phyloP scores from a whole-genome alignment of 2,888 invertebrate species.

The Eudasyphora cyanicolor region DNA sequence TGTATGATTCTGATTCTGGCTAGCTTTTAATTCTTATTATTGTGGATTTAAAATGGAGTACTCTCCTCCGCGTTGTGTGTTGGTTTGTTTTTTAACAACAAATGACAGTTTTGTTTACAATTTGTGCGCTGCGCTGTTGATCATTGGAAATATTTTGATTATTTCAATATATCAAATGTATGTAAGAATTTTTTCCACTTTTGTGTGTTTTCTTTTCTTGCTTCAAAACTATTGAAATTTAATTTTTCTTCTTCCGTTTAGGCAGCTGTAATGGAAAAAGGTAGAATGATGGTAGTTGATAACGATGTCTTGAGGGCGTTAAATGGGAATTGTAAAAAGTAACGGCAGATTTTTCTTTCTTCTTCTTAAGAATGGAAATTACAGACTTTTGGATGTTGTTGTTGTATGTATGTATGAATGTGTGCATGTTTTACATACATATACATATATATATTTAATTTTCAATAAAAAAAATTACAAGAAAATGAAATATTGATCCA shows the following conservation, averaged over 20 bases:
- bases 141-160: not conserved
- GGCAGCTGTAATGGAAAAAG: slow-evolving; percentile 52
- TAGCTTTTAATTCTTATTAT: slow-evolving; percentile 3
- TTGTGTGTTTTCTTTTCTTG: not conserved
- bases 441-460: too few relatives aligned
- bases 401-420: too few relatives aligned
- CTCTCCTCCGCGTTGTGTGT: not conserved
- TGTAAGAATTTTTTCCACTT: not conserved
- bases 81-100: not conserved
- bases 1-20: not conserved
- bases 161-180: not conserved
- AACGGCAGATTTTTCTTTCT: too few relatives aligned
- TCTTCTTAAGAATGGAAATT: too few relatives aligned
- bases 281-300: slow-evolving; percentile 41
- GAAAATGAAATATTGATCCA: too few relatives aligned
- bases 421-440: too few relatives aligned
- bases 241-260: slow-evolving; percentile 40
- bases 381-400: too few relatives aligned
- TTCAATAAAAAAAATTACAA: too few relatives aligned
- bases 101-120: not conserved
- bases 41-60: slow-evolving; percentile 2
- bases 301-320: too few relatives aligned
- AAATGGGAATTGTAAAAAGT: too few relatives aligned
- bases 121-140: slow-evolving; percentile 6
- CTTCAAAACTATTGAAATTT: too few relatives aligned